phyloP scores from a whole-genome alignment of 2,797 vertebrate genomes.

The Amblyraja radiata region DNA sequence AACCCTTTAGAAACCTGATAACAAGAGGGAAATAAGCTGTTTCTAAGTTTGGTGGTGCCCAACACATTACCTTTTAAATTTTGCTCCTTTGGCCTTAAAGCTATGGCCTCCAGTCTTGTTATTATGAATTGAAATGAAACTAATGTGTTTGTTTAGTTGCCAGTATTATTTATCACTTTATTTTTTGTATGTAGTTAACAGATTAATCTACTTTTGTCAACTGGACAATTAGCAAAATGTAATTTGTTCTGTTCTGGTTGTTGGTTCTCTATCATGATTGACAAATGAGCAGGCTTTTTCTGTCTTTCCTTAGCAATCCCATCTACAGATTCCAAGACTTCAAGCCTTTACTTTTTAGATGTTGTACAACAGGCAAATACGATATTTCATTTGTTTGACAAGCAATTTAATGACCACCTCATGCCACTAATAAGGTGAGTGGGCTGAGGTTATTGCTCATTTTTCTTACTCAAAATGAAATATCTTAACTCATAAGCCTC shows the following conservation, averaged over 20 bases:
- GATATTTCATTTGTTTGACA: constrained; percentile 98
- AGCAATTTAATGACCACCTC: constrained; percentile 98
- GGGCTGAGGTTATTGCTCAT: background rate
- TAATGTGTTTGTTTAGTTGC: background rate
- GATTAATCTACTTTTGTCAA: background rate
- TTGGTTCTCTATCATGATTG: background rate
- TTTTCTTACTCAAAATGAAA: background rate
- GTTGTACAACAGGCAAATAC: constrained; percentile 99
- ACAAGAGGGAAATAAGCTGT: too few species aligned
- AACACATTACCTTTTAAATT: too few species aligned
- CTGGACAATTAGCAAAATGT: background rate
- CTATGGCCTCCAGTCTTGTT: too few species aligned
- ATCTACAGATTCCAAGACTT: constrained; percentile 88
- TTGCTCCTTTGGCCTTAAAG: too few species aligned
- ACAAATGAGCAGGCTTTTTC: background rate
- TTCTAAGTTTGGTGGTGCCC: too few species aligned
- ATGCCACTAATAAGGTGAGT: constrained; percentile 96
- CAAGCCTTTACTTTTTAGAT: constrained; percentile 95
- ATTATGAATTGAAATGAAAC: background rate
- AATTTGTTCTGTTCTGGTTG: background rate
- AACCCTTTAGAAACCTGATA: too few species aligned
- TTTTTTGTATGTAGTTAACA: background rate
- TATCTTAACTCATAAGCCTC: background rate
- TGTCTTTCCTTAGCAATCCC: constrained; percentile 73
- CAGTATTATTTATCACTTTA: background rate